phyloP scores from a whole-genome alignment of 2,888 invertebrate genomes.

The Apamea crenata region DNA sequence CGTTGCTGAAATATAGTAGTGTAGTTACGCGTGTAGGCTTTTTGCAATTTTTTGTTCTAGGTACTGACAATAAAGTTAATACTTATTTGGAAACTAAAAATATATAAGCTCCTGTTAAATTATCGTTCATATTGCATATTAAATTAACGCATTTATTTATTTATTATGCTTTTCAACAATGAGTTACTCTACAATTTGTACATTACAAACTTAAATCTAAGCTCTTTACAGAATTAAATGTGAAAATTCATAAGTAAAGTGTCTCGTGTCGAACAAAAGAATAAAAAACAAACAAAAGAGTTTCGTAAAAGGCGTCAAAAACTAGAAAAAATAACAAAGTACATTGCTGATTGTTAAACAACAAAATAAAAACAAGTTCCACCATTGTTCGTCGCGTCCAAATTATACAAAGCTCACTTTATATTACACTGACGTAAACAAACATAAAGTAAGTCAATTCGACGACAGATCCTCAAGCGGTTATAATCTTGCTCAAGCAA shows the following conservation, averaged over 20 bases:
- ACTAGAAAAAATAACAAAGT: neutral
- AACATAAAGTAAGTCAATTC: conserved; percentile 55
- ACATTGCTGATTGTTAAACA: conserved; percentile 33
- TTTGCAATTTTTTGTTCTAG: neutral
- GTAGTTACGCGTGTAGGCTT: neutral
- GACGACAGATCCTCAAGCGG: conserved; percentile 55
- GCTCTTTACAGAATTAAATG: too few species aligned
- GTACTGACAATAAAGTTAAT: neutral
- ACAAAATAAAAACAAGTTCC: conserved; percentile 45
- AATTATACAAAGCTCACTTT: conserved; percentile 62
- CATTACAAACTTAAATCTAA: too few species aligned
- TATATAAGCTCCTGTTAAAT: neutral
- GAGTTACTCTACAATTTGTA: too few species aligned
- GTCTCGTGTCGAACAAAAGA: neutral
- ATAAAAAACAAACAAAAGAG: neutral
- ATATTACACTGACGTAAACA: conserved; percentile 57
- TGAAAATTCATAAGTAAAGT: neutral
- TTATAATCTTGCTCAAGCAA: conserved; percentile 67
- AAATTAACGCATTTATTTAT: neutral
- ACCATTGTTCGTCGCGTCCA: conserved; percentile 52
- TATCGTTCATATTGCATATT: neutral
- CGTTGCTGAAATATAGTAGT: conserved; percentile 11
- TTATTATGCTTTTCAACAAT: too few species aligned
- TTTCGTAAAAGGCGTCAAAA: neutral
- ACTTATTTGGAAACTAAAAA: neutral